These are phyloP conservation scores for Pseudanteris insignis DNA, from an alignment of 2,888 invertebrate species.

Conservation along the genomic window DNA sequence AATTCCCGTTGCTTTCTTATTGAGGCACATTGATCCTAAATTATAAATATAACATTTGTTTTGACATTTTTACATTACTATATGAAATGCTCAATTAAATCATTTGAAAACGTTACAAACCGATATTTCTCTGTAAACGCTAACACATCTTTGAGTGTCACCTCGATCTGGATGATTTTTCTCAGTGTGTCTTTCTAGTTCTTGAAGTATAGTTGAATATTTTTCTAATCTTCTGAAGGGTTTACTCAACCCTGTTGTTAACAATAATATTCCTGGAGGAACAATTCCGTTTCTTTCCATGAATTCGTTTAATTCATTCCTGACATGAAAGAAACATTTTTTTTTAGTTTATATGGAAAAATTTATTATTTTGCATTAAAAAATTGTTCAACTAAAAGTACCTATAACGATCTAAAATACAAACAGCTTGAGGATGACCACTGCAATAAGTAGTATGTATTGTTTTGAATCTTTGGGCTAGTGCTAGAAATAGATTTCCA, in stretches of 20 bases:
- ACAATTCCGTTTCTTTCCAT: constrained; percentile 90
- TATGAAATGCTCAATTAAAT: too few species aligned
- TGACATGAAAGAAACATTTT: constrained; percentile 55
- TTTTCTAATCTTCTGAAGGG: constrained; percentile 95
- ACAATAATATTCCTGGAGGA: constrained; percentile 84
- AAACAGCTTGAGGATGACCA: constrained; percentile 93
- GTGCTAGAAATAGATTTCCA: constrained; percentile 89
- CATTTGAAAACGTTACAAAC: constrained; percentile 69
- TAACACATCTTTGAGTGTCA: constrained; percentile 94
- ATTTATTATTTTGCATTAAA: constrained; percentile 1
- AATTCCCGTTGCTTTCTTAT: constrained; percentile 93
- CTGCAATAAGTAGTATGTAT: constrained; percentile 91
- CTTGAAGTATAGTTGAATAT: constrained; percentile 93
- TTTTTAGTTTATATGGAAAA: neutral
- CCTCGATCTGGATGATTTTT: constrained; percentile 95
- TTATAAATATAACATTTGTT: neutral
- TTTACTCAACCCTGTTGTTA: constrained; percentile 93
- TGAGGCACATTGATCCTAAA: constrained; percentile 85
- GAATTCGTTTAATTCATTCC: constrained; percentile 84
- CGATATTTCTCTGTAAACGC: constrained; percentile 93
- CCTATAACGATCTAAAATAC: constrained; percentile 92
- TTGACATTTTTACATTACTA: too few species aligned
- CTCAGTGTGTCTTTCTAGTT: constrained; percentile 93
- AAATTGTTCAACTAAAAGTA: constrained; percentile 67
- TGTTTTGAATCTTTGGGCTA: constrained; percentile 82